Conservation (phyloP, 2,797 vertebrate genomes). For the Podarcis lilfordi region DNA sequence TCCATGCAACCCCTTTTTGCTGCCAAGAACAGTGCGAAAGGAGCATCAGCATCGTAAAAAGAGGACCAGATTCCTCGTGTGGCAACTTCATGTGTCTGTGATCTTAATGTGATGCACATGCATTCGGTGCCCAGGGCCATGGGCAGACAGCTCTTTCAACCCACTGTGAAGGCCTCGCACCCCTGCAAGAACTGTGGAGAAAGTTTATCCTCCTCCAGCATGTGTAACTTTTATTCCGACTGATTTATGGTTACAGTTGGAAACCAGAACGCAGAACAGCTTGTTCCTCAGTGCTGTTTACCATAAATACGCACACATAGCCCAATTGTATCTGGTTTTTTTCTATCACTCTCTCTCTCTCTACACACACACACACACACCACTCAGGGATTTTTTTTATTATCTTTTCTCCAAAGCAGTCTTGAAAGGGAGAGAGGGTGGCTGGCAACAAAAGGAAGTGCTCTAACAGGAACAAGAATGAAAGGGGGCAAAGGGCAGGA, state of each 20-base stretch:
- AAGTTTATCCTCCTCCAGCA: not conserved
- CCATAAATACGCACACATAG: conserved; percentile 62
- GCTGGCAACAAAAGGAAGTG: conserved; percentile 60
- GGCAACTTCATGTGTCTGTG: conserved; percentile 27
- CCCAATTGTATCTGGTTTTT: conserved; percentile 48
- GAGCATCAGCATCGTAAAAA: not conserved
- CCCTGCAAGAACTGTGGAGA: conserved; percentile 1
- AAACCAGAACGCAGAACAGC: conserved; percentile 72
- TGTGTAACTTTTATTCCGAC: conserved; percentile 37
- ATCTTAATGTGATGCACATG: not conserved
- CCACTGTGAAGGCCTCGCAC: conserved; percentile 16
- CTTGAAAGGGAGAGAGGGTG: conserved; percentile 57
- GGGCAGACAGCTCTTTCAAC: not conserved
- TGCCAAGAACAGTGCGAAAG: conserved; percentile 15
- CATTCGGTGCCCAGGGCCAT: not conserved
- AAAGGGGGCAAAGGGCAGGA: conserved; percentile 70
- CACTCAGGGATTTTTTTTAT: conserved; percentile 42
- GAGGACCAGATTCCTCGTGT: not conserved
- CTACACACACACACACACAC: not conserved
- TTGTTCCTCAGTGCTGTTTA: conserved; percentile 66
- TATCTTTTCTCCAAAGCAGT: conserved; percentile 34
- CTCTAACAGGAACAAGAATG: conserved; percentile 58
- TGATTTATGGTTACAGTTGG: conserved; percentile 72
- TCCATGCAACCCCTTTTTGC: not conserved
- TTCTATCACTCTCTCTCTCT: not conserved